phyloP scores from a whole-genome alignment of 1,140 invertebrate species.

The Bombus haemorrhoidalis region DNA sequence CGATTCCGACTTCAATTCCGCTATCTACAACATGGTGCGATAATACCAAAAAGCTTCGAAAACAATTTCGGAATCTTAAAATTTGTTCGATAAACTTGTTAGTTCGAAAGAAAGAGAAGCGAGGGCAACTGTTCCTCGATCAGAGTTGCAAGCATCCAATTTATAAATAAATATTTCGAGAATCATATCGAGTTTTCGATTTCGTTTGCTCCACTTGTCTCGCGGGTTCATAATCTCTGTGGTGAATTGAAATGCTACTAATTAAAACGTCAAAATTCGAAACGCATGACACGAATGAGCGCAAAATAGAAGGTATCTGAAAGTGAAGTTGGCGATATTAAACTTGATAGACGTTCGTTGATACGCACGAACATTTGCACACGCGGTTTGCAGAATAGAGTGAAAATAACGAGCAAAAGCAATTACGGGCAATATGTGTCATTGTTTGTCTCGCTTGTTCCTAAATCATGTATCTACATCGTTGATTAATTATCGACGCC shows the following conservation, averaged over 20 bases:
- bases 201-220: too few relatives aligned
- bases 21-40: too few relatives aligned
- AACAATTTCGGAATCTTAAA: neutral
- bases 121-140: too few relatives aligned
- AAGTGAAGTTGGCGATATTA: neutral
- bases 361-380: neutral
- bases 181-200: neutral
- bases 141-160: neutral
- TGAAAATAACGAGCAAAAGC: neutral
- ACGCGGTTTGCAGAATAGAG: neutral
- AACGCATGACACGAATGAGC: neutral
- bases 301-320: neutral
- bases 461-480: neutral
- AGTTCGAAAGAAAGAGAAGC: neutral
- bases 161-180: neutral
- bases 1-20: too few relatives aligned
- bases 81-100: neutral
- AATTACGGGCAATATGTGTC: neutral
- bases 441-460: neutral
- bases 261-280: slow-evolving; percentile 20
- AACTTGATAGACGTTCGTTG: neutral
- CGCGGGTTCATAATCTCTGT: neutral
- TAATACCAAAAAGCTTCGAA: too few relatives aligned
- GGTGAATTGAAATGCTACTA: neutral
- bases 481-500: slow-evolving; percentile 2